These are phyloP conservation scores for Acronicta leporina DNA, from an alignment of 2,888 invertebrate genomes.

Conservation along the genomic window DNA sequence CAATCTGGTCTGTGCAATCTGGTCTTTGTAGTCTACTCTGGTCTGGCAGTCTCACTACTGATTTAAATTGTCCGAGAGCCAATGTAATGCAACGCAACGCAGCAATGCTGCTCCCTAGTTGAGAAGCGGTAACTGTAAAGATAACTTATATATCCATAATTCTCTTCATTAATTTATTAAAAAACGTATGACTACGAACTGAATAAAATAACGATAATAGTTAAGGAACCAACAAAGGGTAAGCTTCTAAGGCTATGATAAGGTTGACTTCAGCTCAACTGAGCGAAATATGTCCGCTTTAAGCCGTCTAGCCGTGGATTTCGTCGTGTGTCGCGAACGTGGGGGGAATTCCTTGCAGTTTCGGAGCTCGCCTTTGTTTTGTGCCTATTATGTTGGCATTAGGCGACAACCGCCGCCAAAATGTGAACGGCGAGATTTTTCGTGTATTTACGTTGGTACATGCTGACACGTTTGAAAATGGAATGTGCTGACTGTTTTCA, in stretches of 20 bases:
- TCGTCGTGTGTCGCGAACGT: constrained; percentile 69
- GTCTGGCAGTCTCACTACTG: too few species aligned
- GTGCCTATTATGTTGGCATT: constrained; percentile 50
- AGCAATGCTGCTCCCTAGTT: too few species aligned
- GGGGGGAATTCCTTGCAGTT: constrained; percentile 63
- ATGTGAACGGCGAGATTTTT: constrained; percentile 31
- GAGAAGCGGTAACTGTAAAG: too few species aligned
- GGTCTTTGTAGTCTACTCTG: too few species aligned
- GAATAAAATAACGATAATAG: constrained; percentile 47
- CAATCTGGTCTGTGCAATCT: too few species aligned
- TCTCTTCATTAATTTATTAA: too few species aligned
- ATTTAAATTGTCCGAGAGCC: too few species aligned
- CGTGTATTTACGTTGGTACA: constrained; percentile 13
- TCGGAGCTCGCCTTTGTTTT: constrained; percentile 51
- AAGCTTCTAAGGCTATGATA: constrained; percentile 66
- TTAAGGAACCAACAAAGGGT: constrained; percentile 71
- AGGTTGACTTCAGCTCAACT: constrained; percentile 69
- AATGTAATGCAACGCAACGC: too few species aligned
- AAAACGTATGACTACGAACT: constrained; percentile 5
- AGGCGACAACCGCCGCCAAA: constrained; percentile 25
- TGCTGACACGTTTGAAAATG: neutral
- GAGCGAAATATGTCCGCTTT: constrained; percentile 66
- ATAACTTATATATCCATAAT: too few species aligned
- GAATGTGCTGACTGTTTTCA: constrained; percentile 1
- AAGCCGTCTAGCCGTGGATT: constrained; percentile 66